Base-by-base conservation (phyloP, 2,113 vertebrate genomes). In the Brachionichthys hirsutus region DNA sequence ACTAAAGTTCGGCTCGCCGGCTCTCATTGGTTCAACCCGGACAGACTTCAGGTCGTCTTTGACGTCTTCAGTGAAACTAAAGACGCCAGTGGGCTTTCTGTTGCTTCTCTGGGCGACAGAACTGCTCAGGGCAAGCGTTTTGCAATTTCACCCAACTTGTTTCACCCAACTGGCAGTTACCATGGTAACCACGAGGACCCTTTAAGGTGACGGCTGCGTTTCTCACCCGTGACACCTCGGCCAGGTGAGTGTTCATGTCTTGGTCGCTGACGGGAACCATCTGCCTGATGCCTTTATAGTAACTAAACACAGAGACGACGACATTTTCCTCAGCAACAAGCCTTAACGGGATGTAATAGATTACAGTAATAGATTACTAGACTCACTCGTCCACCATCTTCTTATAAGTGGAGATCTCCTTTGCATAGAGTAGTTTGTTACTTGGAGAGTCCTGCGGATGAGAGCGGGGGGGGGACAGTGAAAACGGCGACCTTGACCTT, bases 361-460 rank as follows among this genome's bases (percentile, higher is more conserved):
- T 12, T 12, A 12, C 9, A 12, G 36, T 38, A 12, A 38, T 12
- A 38, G 36, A n/a, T 53, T 49, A 13, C 7, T 10, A 65, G 46
- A 94, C 97, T 96, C 90, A 99, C 97, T 98, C 95, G 70, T 99
- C 95, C 81, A 99, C 97, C 96, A 98, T 99, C 89, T 98, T 98
- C 91, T 99, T 99, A 38, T 99, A 99, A 14, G 94, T 94, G 58
- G 93, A 99, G 87, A 99, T 99, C 88, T 99, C 97, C 91, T 98
- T 98, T 24, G 97, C 97, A 42, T 98, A 99, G 81, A 99, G 94
- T 85, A 99, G 90, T 81, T 99, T 99, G 92, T 98, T 99, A 92
- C 97, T 99, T 0, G 97, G 97, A 17, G 97, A 99, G 88, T 99
- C 97, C 97, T 99, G 16, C 65, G 36, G 62, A 77, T 3, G 62